Evolutionary conservation across 2,888 invertebrate genomes (phyloP).

Genomic region (Sphecodes monilicornis): DNA sequence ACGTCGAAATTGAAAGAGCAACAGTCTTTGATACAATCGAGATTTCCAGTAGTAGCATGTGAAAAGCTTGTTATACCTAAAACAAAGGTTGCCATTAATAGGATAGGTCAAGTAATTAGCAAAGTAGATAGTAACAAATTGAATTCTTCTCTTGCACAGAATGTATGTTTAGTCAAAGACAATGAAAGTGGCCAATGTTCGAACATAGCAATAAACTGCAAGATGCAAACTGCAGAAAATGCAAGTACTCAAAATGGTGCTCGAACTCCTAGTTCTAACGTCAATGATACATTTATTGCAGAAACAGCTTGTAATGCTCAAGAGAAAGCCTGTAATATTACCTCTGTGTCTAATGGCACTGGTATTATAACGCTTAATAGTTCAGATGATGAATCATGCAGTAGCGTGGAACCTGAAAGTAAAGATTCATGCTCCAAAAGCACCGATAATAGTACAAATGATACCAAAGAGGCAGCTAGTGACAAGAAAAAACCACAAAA

Average conservation of each 20-base stretch:
- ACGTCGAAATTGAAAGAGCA: neutral
- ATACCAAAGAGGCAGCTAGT: neutral
- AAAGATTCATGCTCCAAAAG: neutral
- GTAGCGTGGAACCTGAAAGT: neutral
- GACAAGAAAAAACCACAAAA: neutral
- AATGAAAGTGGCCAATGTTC: neutral
- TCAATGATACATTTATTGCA: neutral
- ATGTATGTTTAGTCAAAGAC: neutral
- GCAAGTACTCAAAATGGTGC: neutral
- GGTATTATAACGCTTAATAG: neutral
- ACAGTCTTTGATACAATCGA: conserved; percentile 21
- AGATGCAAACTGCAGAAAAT: neutral
- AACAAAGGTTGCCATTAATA: neutral
- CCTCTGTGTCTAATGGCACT: neutral
- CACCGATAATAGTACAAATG: neutral
- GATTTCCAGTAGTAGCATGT: conserved; percentile 31
- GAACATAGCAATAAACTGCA: too few relatives aligned
- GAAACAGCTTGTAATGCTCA: neutral
- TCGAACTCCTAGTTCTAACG: neutral
- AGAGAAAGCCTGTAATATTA: neutral
- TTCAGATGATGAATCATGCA: neutral
- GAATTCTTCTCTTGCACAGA: neutral
- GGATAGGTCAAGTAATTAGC: neutral
- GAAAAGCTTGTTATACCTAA: conserved; percentile 20
- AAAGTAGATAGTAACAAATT: neutral